Percentiles rank a stretch among this genome's conserved stretches.
Evolutionary conservation across 2,888 invertebrate genomes (phyloP).

Genomic region (Cylloceria caligata): DNA sequence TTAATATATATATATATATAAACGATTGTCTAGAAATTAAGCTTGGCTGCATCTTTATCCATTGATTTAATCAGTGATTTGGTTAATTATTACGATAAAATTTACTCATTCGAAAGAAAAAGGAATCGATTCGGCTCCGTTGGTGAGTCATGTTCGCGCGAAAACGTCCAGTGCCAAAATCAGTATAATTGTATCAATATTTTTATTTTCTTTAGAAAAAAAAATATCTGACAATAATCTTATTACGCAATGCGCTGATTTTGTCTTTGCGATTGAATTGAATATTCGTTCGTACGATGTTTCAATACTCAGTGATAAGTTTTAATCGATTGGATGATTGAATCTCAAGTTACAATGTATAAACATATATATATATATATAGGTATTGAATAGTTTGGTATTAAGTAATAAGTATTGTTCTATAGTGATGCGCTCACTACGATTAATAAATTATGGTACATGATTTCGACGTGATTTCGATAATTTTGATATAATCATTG

Average conservation of each 20-base stretch:
- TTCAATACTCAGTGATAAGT: slow-evolving; percentile 71
- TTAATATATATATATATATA: slow-evolving; percentile 45
- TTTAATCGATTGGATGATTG: slow-evolving; percentile 61
- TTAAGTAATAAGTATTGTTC: slow-evolving; percentile 61
- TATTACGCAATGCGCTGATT: slow-evolving; percentile 75
- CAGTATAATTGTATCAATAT: slow-evolving; percentile 70
- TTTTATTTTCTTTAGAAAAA: slow-evolving; percentile 64
- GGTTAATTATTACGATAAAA: slow-evolving; percentile 46
- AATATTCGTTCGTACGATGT: slow-evolving; percentile 66
- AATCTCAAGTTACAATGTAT: slow-evolving; percentile 55
- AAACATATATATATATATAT: slow-evolving; percentile 37
- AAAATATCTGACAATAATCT: slow-evolving; percentile 80
- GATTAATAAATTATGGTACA: slow-evolving; percentile 60
- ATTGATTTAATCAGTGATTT: slow-evolving; percentile 50
- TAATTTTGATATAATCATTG: background rate
- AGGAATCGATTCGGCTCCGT: slow-evolving; percentile 32
- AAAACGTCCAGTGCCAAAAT: slow-evolving; percentile 82
- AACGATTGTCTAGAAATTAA: slow-evolving; percentile 64
- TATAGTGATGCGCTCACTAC: slow-evolving; percentile 56
- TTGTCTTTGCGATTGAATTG: slow-evolving; percentile 65
- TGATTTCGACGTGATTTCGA: slow-evolving; percentile 17
- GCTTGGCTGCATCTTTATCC: slow-evolving; percentile 46
- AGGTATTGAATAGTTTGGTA: slow-evolving; percentile 61
- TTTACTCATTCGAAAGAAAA: slow-evolving; percentile 44
- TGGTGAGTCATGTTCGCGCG: slow-evolving; percentile 20